Conservation (phyloP, 1,140 invertebrate genomes). For the Elysia chlorotica region DNA sequence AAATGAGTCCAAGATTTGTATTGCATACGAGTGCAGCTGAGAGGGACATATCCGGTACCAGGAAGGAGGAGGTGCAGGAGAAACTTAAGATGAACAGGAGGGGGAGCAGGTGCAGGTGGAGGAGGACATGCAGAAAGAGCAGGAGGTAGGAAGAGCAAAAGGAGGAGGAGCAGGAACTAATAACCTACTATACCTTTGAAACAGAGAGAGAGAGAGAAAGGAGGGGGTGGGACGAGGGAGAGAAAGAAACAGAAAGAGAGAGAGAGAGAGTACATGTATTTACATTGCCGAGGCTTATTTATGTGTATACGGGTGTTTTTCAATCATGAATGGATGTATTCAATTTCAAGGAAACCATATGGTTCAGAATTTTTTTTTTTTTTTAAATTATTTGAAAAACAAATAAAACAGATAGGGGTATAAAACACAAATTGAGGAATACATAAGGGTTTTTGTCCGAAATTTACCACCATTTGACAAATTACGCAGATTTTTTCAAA, state of each 20-base stretch:
- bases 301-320: no score
- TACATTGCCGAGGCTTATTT: neutral
- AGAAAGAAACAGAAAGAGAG: neutral
- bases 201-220: no score
- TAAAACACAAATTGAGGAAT: neutral
- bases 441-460: no score
- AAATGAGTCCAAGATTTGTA: neutral
- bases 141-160: neutral
- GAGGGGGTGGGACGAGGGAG: neutral
- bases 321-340: neutral
- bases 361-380: no score
- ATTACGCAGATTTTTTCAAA: no score
- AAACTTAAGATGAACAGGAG: neutral
- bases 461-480: no score
- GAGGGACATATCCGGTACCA: neutral
- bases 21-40: neutral
- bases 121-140: no score
- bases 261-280: neutral
- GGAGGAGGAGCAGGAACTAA: no score
- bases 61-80: neutral
- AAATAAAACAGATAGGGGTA: neutral
- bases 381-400: no score
- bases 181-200: no score
- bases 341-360: no score
- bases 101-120: neutral